Conservation (phyloP, 2,113 vertebrate genomes). For the Pachyramphus minor region DNA sequence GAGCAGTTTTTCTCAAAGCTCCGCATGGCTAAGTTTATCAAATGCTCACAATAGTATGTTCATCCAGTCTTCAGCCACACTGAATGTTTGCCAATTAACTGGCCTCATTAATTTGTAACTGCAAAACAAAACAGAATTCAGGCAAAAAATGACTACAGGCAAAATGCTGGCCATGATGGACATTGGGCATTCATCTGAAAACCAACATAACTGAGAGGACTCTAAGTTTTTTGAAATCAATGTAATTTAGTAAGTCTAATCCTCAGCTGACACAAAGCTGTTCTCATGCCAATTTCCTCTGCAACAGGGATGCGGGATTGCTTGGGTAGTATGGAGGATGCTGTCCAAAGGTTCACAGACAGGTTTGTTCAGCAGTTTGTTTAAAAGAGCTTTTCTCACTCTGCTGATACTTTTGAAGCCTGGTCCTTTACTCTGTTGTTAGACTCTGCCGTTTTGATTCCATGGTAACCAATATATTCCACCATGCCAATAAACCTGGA, state of each 20-base stretch:
- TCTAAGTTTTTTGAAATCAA: neutral
- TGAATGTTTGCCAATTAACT: conserved; percentile 34
- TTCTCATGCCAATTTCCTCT: neutral
- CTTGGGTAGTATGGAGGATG: neutral
- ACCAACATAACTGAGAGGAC: neutral
- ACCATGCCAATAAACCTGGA: neutral
- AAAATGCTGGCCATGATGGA: neutral
- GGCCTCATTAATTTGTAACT: conserved; percentile 51
- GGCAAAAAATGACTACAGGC: neutral
- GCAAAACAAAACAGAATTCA: conserved; percentile 30
- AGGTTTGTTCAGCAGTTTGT: neutral
- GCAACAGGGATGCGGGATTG: fast-evolving
- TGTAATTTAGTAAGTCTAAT: neutral
- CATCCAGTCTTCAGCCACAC: neutral
- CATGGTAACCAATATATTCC: conserved; percentile 12
- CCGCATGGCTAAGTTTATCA: neutral
- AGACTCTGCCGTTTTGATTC: neutral
- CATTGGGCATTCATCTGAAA: neutral
- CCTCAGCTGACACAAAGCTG: neutral
- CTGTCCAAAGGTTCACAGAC: neutral
- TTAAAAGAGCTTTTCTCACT: neutral
- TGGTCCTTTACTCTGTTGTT: neutral
- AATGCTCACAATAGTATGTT: conserved; percentile 2
- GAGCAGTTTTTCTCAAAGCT: neutral
- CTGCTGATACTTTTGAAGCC: neutral